Percentiles rank a stretch among this genome's conserved stretches.
Evolutionary conservation across 2,797 vertebrate genomes (phyloP).

Genomic region (Gouania willdenowi): DNA sequence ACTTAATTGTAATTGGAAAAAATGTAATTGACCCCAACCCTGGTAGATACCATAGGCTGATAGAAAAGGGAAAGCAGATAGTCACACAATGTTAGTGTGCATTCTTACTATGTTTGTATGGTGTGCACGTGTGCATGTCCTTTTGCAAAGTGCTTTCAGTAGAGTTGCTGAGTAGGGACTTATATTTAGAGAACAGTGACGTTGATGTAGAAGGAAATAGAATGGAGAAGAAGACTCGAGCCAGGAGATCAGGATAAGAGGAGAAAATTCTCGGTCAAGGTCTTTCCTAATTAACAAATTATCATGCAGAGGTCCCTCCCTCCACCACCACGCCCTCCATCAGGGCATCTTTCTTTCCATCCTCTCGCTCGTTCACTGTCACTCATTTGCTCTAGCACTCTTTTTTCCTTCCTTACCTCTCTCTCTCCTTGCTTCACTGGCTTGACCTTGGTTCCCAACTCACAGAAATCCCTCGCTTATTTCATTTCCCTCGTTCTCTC

Average conservation of each 20-base stretch:
- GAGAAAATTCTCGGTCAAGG: conserved; percentile 64
- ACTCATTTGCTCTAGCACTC: conserved; percentile 16
- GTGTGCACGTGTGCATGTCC: too few species aligned
- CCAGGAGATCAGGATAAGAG: conserved; percentile 54
- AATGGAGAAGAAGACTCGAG: conserved; percentile 30
- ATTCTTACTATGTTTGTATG: too few species aligned
- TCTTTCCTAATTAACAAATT: conserved; percentile 71
- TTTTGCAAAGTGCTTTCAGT: too few species aligned
- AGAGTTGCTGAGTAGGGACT: conserved; percentile 67
- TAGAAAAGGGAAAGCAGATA: too few species aligned
- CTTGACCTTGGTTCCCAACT: conserved; percentile 68
- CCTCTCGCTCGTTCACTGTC: conserved; percentile 14
- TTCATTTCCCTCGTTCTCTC: conserved; percentile 33
- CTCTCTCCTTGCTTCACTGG: conserved; percentile 42
- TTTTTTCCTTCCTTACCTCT: conserved; percentile 12
- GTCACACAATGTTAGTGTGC: too few species aligned
- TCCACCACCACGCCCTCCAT: conserved; percentile 7
- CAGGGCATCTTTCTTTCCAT: conserved; percentile 5
- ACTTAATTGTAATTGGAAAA: too few species aligned
- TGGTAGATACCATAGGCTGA: too few species aligned
- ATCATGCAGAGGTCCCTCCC: conserved; percentile 57
- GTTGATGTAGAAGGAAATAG: conserved; percentile 36
- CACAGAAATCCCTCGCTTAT: conserved; percentile 49
- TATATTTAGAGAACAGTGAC: conserved; percentile 66
- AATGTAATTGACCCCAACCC: too few species aligned